A percentile compares a stretch with the other conserved stretches of the same genome.
Evolutionary conservation across 1,140 invertebrate genomes (phyloP).

Genomic region (Macrotrachela quadricornifera): DNA sequence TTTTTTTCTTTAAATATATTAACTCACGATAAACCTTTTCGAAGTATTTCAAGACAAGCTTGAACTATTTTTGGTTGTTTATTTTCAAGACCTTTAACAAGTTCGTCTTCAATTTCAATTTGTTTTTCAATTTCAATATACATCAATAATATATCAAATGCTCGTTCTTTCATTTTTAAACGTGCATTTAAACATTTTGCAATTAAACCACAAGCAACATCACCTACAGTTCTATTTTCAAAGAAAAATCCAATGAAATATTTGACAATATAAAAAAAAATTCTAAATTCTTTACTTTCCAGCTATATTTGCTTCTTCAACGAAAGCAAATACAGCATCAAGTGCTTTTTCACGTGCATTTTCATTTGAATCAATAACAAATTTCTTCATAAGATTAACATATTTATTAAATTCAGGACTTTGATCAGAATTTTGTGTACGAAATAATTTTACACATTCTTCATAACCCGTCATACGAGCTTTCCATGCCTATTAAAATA

Average conservation of each 20-base stretch:
- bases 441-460: conserved; percentile 66
- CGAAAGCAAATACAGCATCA: conserved; percentile 64
- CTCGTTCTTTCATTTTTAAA: conserved; percentile 70
- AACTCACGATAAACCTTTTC: conserved; percentile 44
- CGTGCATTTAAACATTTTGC: conserved; percentile 74
- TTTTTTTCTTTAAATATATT: neutral
- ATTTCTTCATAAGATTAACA: conserved; percentile 72
- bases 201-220: conserved; percentile 68
- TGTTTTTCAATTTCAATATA: conserved; percentile 87
- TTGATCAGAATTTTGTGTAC: conserved; percentile 51
- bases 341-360: conserved; percentile 83
- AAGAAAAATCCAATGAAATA: neutral
- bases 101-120: conserved; percentile 56
- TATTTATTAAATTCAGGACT: conserved; percentile 76
- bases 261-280: neutral
- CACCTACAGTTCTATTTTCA: conserved; percentile 48
- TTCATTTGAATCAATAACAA: conserved; percentile 79
- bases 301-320: conserved; percentile 27
- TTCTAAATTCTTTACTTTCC: conserved; percentile 33
- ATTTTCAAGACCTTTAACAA: conserved; percentile 66
- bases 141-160: conserved; percentile 66
- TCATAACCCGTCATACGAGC: conserved; percentile 76
- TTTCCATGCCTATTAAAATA: conserved; percentile 56
- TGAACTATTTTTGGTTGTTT: conserved; percentile 86
- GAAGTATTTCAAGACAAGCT: conserved; percentile 53